These are phyloP conservation scores for Phragmatobia fuliginosa DNA, from an alignment of 2,888 invertebrate species.

Conservation along the genomic window DNA sequence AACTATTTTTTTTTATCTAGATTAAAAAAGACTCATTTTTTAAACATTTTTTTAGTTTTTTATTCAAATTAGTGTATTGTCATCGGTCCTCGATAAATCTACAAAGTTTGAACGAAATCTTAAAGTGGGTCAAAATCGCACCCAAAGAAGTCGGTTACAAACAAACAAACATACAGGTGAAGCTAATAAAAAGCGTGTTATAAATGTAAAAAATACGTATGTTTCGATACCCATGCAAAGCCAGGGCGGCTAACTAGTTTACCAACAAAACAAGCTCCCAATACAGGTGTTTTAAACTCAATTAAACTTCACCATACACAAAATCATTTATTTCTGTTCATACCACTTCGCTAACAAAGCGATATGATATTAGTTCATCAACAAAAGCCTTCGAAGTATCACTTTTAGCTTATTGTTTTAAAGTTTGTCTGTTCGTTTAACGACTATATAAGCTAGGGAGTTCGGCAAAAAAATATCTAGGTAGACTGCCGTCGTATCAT, in stretches of 20 bases:
- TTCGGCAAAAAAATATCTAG: background rate
- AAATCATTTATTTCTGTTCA: slow-evolving; percentile 19
- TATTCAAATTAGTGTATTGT: no score
- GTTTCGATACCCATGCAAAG: background rate
- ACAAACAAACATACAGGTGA: no score
- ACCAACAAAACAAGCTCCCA: background rate
- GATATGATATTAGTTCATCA: slow-evolving; percentile 41
- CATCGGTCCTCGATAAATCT: no score
- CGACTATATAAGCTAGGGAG: background rate
- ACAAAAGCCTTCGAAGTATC: slow-evolving; percentile 19
- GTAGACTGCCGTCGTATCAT: no score
- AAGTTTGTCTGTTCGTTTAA: slow-evolving; percentile 15
- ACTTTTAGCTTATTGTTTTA: slow-evolving; percentile 23
- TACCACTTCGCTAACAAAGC: slow-evolving; percentile 22
- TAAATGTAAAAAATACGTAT: no score
- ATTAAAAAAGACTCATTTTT: no score
- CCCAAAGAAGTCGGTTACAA: no score
- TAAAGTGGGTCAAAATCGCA: no score
- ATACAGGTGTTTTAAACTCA: slow-evolving; percentile 5
- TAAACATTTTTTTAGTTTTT: no score
- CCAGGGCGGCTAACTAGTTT: background rate
- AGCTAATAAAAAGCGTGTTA: no score
- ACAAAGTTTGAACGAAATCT: no score
- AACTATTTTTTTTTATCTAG: no score
- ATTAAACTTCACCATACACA: slow-evolving; percentile 18